A percentile compares a stretch with the other conserved stretches of the same genome.
phyloP scores from a whole-genome alignment of 1,140 invertebrate species.

The Solen grandis region DNA sequence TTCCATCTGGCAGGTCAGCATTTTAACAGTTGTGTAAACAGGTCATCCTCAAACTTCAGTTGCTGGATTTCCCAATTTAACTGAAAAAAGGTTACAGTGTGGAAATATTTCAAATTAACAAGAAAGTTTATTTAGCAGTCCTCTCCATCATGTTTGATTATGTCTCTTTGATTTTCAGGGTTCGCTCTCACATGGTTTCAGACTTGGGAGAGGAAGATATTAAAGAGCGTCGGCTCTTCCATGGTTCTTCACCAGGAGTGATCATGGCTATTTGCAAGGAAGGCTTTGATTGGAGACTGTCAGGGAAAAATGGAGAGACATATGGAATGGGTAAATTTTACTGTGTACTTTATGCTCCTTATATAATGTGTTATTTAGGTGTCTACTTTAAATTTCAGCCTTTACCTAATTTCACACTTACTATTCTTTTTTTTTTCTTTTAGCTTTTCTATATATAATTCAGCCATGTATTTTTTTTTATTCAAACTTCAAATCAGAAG shows the following conservation, averaged over 20 bases:
- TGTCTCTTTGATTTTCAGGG: slow-evolving; percentile 64
- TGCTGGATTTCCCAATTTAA: no score
- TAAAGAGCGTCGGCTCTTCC: slow-evolving; percentile 72
- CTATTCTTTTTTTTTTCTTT: neutral
- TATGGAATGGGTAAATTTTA: slow-evolving; percentile 73
- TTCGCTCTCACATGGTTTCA: slow-evolving; percentile 70
- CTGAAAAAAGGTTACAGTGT: no score
- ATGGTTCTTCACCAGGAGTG: slow-evolving; percentile 71
- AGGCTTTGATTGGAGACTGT: slow-evolving; percentile 77
- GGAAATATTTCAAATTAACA: slow-evolving; percentile 71
- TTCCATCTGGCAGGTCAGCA: no score
- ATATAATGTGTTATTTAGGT: neutral
- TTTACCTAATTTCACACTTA: neutral
- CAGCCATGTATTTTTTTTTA: no score
- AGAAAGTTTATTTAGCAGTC: no score
- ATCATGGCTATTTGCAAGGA: slow-evolving; percentile 73
- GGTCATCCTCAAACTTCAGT: no score
- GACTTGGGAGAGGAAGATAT: slow-evolving; percentile 69
- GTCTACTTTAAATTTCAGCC: neutral
- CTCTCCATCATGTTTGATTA: neutral
- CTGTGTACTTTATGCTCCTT: neutral
- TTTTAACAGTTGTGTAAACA: no score
- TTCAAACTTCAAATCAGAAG: no score
- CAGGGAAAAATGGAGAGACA: slow-evolving; percentile 76
- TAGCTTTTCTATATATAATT: no score